A percentile compares a stretch with the other conserved stretches of the same genome.
These are phyloP conservation scores for Brenthis hecate DNA, from an alignment of 2,888 invertebrate genomes.

Conservation along the genomic window DNA sequence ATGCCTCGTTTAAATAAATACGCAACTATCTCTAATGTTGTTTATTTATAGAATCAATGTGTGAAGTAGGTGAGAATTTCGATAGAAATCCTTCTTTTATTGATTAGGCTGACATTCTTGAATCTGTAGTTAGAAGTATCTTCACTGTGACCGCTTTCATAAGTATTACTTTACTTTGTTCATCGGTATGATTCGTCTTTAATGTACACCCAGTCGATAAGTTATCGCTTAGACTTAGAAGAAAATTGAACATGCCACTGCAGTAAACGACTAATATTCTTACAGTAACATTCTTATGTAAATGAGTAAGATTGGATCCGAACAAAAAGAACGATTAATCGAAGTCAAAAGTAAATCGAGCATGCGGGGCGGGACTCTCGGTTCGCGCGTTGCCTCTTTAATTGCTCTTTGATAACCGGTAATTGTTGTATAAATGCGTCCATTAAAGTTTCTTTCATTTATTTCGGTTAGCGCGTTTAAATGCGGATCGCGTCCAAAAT, in stretches of 20 bases:
- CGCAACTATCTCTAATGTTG: conserved; percentile 55
- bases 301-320: conserved; percentile 64
- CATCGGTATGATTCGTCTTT: conserved; percentile 38
- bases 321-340: conserved; percentile 73
- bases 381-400: conserved; percentile 66
- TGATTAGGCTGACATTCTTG: conserved; percentile 22
- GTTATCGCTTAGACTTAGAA: conserved; percentile 29
- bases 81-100: conserved; percentile 52
- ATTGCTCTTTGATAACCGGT: conserved; percentile 73
- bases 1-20: conserved; percentile 68
- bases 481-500: conserved; percentile 56
- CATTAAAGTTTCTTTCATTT: conserved; percentile 63
- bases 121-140: conserved; percentile 5
- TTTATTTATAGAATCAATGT: conserved; percentile 60
- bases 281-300: conserved; percentile 67
- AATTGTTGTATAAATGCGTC: conserved; percentile 70
- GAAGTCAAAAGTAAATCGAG: conserved; percentile 72
- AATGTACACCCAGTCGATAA: conserved; percentile 25
- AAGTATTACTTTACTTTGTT: too few species aligned
- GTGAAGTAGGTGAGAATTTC: conserved; percentile 52
- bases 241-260: conserved; percentile 38
- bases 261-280: conserved; percentile 37
- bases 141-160: conserved; percentile 6
- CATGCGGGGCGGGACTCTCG: conserved; percentile 58
- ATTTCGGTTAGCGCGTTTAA: conserved; percentile 54